phyloP scores from a whole-genome alignment of 2,888 invertebrate species.

The Microplitis deprimator region DNA sequence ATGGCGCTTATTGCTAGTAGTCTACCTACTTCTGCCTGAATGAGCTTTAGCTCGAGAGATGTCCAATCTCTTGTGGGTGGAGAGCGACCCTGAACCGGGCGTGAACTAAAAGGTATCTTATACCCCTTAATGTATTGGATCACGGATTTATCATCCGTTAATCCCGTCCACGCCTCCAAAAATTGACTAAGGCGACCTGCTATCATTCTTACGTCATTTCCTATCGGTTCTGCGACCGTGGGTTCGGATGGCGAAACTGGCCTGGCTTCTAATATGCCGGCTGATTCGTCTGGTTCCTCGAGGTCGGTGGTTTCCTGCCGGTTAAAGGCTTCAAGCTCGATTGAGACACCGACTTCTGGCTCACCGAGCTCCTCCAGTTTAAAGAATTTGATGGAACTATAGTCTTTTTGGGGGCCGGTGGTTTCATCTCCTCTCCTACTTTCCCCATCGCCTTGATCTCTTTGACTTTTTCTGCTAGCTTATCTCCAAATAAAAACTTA shows the following conservation, averaged over 20 bases:
- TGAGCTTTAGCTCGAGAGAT: not conserved
- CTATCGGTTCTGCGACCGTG: not conserved
- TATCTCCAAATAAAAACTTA: constrained; percentile 34
- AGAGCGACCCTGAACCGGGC: not conserved
- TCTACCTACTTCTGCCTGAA: not conserved
- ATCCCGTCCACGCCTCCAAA: not conserved
- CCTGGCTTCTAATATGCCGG: constrained; percentile 15
- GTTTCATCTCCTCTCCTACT: constrained; percentile 23
- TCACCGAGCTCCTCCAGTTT: constrained; percentile 29
- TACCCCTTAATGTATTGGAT: not conserved
- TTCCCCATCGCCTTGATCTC: constrained; percentile 29
- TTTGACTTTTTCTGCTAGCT: constrained; percentile 22
- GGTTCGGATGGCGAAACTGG: constrained; percentile 28
- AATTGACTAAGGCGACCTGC: constrained; percentile 10
- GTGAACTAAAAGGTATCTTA: not conserved
- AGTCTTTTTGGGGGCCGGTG: constrained; percentile 14
- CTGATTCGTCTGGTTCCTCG: constrained; percentile 16
- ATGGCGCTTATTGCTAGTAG: constrained; percentile 6
- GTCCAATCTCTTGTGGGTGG: not conserved
- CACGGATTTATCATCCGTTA: not conserved
- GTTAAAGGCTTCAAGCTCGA: constrained; percentile 11
- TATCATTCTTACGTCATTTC: constrained; percentile 13
- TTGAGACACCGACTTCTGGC: constrained; percentile 21
- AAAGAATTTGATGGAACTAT: constrained; percentile 1
- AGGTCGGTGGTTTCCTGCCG: not conserved